Percentiles rank a stretch among this genome's conserved stretches.
phyloP scores from a whole-genome alignment of 2,797 vertebrate genomes.

The Macrochelys suwanniensis region DNA sequence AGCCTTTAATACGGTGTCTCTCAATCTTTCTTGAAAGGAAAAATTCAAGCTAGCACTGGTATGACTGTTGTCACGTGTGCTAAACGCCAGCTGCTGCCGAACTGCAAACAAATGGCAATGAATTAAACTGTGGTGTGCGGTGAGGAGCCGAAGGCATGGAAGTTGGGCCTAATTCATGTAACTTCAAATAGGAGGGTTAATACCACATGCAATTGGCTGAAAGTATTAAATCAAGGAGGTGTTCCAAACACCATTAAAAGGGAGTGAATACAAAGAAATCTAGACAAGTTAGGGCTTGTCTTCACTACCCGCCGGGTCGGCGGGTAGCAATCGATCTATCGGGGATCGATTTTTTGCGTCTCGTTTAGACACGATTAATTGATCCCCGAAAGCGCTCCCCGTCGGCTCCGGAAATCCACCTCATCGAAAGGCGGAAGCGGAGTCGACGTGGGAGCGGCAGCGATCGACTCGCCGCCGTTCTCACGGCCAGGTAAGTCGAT shows the following conservation, averaged over 20 bases:
- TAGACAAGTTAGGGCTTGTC: too few species aligned
- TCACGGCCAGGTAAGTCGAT: too few species aligned
- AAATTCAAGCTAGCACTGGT: accelerated
- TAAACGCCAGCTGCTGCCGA: background rate
- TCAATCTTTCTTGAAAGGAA: background rate
- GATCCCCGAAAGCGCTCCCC: too few species aligned
- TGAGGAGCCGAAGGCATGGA: background rate
- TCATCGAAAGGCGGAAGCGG: too few species aligned
- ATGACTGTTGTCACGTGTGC: background rate
- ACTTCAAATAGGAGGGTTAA: background rate
- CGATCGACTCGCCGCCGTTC: too few species aligned
- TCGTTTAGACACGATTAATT: too few species aligned
- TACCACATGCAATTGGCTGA: background rate
- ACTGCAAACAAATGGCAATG: background rate
- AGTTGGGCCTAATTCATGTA: background rate
- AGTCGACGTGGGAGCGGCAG: too few species aligned
- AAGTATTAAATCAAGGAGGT: background rate
- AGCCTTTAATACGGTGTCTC: background rate
- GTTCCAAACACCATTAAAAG: background rate
- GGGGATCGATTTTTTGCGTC: too few species aligned
- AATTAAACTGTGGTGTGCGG: background rate
- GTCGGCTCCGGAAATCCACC: too few species aligned
- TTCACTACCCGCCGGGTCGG: too few species aligned
- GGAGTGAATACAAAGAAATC: background rate
- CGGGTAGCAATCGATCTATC: too few species aligned